These are phyloP conservation scores for Microtus richardsoni DNA, from an alignment of 2,113 vertebrate genomes.

Conservation along the genomic window DNA sequence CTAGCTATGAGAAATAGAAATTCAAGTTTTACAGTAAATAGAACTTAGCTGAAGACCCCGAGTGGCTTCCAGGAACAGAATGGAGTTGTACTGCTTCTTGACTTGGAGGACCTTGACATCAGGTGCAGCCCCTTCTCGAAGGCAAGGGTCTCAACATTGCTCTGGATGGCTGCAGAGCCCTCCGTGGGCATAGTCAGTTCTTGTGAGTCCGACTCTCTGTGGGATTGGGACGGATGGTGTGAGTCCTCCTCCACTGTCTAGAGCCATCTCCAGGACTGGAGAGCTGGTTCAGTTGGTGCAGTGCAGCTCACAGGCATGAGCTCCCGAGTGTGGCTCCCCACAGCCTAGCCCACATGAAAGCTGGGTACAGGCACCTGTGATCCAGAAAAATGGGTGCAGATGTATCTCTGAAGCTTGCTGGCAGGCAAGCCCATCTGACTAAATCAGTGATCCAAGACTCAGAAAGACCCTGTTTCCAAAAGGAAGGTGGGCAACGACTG, in stretches of 20 bases:
- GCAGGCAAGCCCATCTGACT: not conserved
- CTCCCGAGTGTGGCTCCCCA: not conserved
- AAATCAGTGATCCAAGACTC: not conserved
- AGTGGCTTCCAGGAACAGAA: not conserved
- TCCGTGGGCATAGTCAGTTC: conserved; percentile 51
- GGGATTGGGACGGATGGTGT: conserved; percentile 21
- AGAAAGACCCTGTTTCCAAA: not conserved
- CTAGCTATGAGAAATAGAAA: not conserved
- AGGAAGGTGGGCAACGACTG: not conserved
- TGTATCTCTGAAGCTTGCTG: not conserved
- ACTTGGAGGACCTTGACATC: not conserved
- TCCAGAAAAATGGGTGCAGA: not conserved
- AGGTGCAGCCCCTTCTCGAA: not conserved
- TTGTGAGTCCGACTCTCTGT: conserved; percentile 28
- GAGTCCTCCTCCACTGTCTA: not conserved
- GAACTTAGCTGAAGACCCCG: not conserved
- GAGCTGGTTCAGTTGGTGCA: not conserved
- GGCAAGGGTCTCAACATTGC: not conserved
- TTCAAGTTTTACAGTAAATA: not conserved
- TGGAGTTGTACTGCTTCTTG: not conserved
- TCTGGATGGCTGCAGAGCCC: not conserved
- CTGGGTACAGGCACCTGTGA: not conserved
- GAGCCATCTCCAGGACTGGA: not conserved
- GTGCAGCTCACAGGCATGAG: not conserved
- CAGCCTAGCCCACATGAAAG: not conserved